Percentiles rank a stretch among this genome's conserved stretches.
Conservation (phyloP, 2,113 vertebrate genomes). For the Mirounga angustirostris region DNA sequence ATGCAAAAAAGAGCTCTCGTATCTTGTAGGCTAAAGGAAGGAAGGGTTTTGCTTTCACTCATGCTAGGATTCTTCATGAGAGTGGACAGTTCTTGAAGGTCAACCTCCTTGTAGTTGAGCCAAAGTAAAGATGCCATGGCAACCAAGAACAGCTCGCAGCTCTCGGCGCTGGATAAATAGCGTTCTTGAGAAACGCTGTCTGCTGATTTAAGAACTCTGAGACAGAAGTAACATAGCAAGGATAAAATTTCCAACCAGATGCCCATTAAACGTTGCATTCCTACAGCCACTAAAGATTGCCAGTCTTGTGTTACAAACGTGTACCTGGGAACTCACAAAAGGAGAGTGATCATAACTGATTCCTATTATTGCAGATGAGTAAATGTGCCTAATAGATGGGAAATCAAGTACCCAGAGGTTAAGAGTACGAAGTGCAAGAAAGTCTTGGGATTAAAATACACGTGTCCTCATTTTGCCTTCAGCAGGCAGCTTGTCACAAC, state of each 20-base stretch:
- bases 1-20: neutral
- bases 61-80: neutral
- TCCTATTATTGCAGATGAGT: accelerated
- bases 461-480: neutral
- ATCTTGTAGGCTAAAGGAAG: neutral
- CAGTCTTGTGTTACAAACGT: accelerated
- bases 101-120: accelerated
- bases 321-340: neutral
- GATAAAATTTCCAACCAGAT: neutral
- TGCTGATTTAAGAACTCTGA: neutral
- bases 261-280: neutral
- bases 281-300: accelerated
- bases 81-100: neutral
- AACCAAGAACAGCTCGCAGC: neutral
- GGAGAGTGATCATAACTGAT: no score
- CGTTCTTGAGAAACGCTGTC: accelerated
- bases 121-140: neutral
- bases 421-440: neutral
- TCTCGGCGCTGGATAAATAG: accelerated
- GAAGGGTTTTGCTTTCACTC: neutral
- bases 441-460: neutral
- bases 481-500: neutral
- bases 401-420: no score
- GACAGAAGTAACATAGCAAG: no score
- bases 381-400: no score